A percentile compares a stretch with the other conserved stretches of the same genome.
phyloP scores from a whole-genome alignment of 2,113 vertebrate genomes.

The Agapornis roseicollis region DNA sequence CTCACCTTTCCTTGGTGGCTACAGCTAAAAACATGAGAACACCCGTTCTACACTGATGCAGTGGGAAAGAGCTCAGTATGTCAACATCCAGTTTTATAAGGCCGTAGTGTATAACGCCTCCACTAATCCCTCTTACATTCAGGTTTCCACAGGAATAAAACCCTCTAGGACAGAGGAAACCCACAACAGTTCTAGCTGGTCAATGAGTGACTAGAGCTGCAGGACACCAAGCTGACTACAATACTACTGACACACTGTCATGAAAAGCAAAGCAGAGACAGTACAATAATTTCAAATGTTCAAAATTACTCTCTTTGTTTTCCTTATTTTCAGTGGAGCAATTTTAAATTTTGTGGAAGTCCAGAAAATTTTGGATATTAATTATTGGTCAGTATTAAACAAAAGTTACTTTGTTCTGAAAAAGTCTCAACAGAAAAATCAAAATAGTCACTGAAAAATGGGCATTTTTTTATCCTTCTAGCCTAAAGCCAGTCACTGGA shows the following conservation, averaged over 20 bases:
- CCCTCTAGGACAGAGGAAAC: not conserved
- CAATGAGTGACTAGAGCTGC: not conserved
- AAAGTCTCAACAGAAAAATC: not conserved
- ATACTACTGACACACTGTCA: not conserved
- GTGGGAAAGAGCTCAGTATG: not conserved
- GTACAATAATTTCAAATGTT: not conserved
- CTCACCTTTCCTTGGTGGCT: not conserved
- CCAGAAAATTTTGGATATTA: not conserved
- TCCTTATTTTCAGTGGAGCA: not conserved
- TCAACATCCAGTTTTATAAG: not conserved
- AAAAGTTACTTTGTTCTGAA: not conserved
- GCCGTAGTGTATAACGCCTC: not conserved
- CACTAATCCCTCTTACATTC: not conserved
- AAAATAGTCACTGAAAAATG: not conserved
- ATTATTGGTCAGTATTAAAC: not conserved
- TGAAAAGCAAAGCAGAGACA: not conserved
- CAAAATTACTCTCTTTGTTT: not conserved
- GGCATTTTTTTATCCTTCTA: not conserved
- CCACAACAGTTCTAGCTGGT: rapidly evolving
- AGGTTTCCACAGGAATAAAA: not conserved
- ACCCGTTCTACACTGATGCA: not conserved
- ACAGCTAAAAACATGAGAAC: not conserved
- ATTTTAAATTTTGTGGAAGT: not conserved
- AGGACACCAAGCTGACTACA: not conserved
- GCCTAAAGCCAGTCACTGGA: not conserved